Evolutionary conservation across 1,140 invertebrate genomes (phyloP), one percentile per base, ranked within the genome.

Genomic region (Eupeodes corollae): DNA sequence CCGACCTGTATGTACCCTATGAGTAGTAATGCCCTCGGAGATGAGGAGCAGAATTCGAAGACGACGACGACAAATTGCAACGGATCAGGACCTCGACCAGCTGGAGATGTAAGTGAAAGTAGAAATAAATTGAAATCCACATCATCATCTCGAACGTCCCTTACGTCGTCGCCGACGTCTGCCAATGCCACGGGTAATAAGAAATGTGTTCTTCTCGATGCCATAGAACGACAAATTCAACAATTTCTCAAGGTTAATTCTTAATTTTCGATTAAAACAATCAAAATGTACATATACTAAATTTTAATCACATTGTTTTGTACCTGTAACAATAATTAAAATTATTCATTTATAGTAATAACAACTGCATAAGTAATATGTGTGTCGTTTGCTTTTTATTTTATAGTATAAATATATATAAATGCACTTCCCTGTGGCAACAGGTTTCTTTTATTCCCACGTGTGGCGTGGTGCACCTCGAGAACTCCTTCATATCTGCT

Each of bases 1-100:
- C 64, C 64, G 8, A 63, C 48, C 52, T 67, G 64, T 46, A 67
- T 67, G 64, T 67, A 67, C 42, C 49, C 54, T n/a, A 47, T 67
- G 46, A 67, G 60, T 46, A 67, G 61, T 38, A 46, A 58, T n/a
- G 61, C 54, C 39, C 46, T 59, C 31, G 10, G 18, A 38, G n/a
- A 8, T 5, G 16, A 18, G 38, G 8, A 32, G 12, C 33, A 32
- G 34, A 13, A 11, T 32, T 40, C 21, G 48, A 38, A 46, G 41
- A 44, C 50, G 47, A 55, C 53, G 56, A 52, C 47, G 21, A 40
- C 41, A 44, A 13, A 30, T 33, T 50, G 32, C 16, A 37, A 35
- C 12, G 13, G 43, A 48, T 46, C 31, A 8, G 18, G 32, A 44
- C 41, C 40, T 33, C 39, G 48, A 50, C 44, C 39, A 13, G 2